Percentiles rank a stretch among this genome's conserved stretches.
These are phyloP conservation scores for Ctenosaura bakeri DNA, from an alignment of 2,797 vertebrate genomes.

Conservation along the genomic window DNA sequence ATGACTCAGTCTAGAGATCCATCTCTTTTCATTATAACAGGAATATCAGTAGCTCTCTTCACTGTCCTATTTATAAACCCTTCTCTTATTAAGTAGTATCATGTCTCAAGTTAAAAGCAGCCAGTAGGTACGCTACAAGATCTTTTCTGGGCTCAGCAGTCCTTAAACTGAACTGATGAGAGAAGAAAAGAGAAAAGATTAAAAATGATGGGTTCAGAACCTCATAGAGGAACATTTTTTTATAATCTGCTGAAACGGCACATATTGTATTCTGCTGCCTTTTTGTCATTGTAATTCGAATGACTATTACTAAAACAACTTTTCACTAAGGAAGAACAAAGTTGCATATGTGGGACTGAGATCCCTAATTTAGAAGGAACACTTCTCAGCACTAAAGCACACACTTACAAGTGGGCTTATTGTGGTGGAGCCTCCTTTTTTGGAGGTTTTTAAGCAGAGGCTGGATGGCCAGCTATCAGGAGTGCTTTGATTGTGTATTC, in stretches of 20 bases:
- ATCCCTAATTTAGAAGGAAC: not conserved
- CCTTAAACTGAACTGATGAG: conserved; percentile 21
- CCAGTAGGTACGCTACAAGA: conserved; percentile 7
- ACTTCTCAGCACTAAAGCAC: not conserved
- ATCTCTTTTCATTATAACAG: conserved; percentile 35
- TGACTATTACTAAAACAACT: not conserved
- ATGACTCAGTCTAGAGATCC: conserved; percentile 10
- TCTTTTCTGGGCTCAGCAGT: conserved; percentile 13
- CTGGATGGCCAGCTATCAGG: no score
- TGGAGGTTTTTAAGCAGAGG: no score
- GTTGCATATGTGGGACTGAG: not conserved
- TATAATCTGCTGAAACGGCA: conserved; percentile 38
- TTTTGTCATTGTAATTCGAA: conserved; percentile 23
- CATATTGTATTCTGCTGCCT: not conserved
- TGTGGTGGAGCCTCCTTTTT: no score
- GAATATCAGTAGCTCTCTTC: conserved; percentile 32
- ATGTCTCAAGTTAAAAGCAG: conserved; percentile 20
- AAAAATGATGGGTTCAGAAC: conserved; percentile 19
- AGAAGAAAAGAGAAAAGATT: conserved; percentile 24
- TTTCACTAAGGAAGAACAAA: not conserved
- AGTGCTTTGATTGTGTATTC: no score
- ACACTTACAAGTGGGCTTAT: not conserved
- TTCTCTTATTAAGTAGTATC: conserved; percentile 11
- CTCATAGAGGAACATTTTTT: conserved; percentile 18
- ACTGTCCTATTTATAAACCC: conserved; percentile 30